phyloP scores from a whole-genome alignment of 2,113 vertebrate species.

The Egretta garzetta region DNA sequence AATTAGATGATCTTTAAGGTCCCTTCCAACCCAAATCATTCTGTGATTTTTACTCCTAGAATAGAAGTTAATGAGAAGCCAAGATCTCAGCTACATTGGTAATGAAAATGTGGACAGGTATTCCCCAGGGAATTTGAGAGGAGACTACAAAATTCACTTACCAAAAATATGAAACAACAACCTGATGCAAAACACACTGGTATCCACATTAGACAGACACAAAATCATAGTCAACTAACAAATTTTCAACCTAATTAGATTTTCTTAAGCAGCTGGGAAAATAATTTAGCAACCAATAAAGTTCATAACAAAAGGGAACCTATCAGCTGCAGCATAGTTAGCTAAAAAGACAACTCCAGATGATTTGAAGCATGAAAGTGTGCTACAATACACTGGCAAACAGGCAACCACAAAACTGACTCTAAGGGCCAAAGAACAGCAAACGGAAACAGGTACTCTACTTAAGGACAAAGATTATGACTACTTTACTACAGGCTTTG shows the following conservation, averaged over 20 bases:
- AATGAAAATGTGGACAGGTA: not conserved
- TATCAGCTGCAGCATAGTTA: not conserved
- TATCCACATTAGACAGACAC: not conserved
- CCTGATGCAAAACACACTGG: not conserved
- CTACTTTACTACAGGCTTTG: not conserved
- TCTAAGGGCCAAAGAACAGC: not conserved
- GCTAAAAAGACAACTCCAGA: not conserved
- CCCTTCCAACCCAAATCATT: too few relatives aligned
- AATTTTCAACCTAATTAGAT: not conserved
- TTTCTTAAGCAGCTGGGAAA: constrained; percentile 12
- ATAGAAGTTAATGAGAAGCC: not conserved
- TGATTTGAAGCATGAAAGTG: not conserved
- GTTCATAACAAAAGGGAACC: not conserved
- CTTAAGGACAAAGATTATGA: not conserved
- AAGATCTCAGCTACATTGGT: not conserved
- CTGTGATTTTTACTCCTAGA: not conserved
- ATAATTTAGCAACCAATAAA: not conserved
- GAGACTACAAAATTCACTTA: not conserved
- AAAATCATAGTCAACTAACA: not conserved
- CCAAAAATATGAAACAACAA: not conserved
- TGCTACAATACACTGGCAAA: not conserved
- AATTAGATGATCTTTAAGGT: too few relatives aligned
- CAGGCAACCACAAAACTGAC: not conserved
- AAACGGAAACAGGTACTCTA: not conserved
- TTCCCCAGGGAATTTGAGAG: not conserved